These are phyloP conservation scores for Mycalesis mineus DNA, from an alignment of 2,888 invertebrate genomes.

Conservation along the genomic window DNA sequence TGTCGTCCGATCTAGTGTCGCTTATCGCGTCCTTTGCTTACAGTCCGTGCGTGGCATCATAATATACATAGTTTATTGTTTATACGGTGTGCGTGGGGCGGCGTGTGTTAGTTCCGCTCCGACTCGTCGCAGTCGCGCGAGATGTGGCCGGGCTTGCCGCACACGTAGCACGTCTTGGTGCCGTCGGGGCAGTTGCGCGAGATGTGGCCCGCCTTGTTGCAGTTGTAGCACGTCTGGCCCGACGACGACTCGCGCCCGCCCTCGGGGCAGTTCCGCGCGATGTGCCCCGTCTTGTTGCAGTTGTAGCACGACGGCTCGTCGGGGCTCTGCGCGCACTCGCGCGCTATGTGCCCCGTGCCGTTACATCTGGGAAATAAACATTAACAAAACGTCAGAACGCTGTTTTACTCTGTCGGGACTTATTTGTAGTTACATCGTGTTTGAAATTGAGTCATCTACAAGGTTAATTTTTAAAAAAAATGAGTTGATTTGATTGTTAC, in stretches of 20 bases:
- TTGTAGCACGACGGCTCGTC: slow-evolving; percentile 95
- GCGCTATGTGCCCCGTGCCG: slow-evolving; percentile 95
- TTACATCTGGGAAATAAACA: slow-evolving; percentile 89
- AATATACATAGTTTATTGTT: slow-evolving; percentile 67
- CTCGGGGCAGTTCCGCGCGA: slow-evolving; percentile 91
- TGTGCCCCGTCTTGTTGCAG: slow-evolving; percentile 96
- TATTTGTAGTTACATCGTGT: too few species aligned
- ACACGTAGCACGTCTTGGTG: slow-evolving; percentile 94
- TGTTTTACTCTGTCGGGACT: too few species aligned
- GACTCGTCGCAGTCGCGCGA: slow-evolving; percentile 93
- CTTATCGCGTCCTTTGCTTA: slow-evolving; percentile 74
- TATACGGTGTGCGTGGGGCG: slow-evolving; percentile 41
- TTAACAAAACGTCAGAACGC: too few species aligned
- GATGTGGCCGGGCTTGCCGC: slow-evolving; percentile 94
- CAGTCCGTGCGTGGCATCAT: slow-evolving; percentile 75
- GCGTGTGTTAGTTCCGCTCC: slow-evolving; percentile 79
- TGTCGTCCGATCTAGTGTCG: slow-evolving; percentile 64
- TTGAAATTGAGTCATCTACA: too few species aligned
- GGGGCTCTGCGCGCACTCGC: slow-evolving; percentile 91
- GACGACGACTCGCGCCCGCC: slow-evolving; percentile 83
- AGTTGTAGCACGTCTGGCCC: slow-evolving; percentile 93
- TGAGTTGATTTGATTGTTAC: too few species aligned
- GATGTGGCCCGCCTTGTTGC: slow-evolving; percentile 95
- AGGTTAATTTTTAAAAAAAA: too few species aligned
- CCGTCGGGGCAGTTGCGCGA: slow-evolving; percentile 90